These are phyloP conservation scores for Perizoma flavofasciatum DNA, from an alignment of 2,888 invertebrate genomes.

Conservation along the genomic window DNA sequence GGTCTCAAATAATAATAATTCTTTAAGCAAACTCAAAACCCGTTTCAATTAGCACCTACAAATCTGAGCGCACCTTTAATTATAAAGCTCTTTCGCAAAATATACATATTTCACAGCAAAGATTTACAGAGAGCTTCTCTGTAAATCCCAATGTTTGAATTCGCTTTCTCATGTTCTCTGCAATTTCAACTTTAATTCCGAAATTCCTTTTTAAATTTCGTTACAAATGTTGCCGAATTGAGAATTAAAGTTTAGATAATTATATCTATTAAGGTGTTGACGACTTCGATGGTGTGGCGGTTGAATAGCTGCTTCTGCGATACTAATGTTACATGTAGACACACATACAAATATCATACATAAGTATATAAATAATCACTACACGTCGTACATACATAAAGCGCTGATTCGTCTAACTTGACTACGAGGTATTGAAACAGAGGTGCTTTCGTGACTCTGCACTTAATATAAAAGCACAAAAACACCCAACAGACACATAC, in stretches of 20 bases:
- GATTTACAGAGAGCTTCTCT: not conserved
- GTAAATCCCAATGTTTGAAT: constrained; percentile 6
- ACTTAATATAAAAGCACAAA: too few relatives aligned
- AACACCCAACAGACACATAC: too few relatives aligned
- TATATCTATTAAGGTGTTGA: not conserved
- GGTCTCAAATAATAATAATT: constrained; percentile 10
- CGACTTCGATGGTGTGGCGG: not conserved
- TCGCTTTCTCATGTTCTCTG: constrained; percentile 2
- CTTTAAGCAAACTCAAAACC: constrained; percentile 25
- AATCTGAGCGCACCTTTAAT: constrained; percentile 12
- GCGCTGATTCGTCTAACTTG: too few relatives aligned
- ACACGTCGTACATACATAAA: too few relatives aligned
- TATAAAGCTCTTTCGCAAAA: constrained; percentile 16
- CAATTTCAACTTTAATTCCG: not conserved
- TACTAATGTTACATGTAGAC: too few relatives aligned
- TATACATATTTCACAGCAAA: constrained; percentile 1
- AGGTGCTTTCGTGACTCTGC: too few relatives aligned
- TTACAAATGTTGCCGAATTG: not conserved
- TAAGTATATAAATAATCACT: too few relatives aligned
- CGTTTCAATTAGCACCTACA: constrained; percentile 33
- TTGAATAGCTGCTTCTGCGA: too few relatives aligned
- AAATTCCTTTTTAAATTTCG: constrained; percentile 6
- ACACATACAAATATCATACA: too few relatives aligned
- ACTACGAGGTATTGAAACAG: too few relatives aligned
- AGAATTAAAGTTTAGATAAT: not conserved